Base-by-base conservation (phyloP, 1,140 invertebrate species). In the Teleogryllus occipitalis region DNA sequence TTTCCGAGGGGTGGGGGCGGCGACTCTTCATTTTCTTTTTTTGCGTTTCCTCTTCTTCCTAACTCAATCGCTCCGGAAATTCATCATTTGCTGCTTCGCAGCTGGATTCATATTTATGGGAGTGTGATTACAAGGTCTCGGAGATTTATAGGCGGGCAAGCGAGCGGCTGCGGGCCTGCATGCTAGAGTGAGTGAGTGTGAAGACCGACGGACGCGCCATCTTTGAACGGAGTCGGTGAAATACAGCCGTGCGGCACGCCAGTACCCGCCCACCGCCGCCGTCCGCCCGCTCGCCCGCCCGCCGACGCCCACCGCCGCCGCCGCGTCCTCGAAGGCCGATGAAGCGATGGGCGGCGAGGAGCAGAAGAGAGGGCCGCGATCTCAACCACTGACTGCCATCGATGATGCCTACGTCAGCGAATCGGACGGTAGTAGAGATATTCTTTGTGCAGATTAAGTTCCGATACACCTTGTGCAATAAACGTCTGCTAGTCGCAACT, bases 51-150 rank as follows among this genome's bases (percentile, higher is more conserved):
- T 78, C 65, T 74, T 78, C 18, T 74, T 78, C 78, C 65, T 78
- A 77, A 77, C 80, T 81, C 78, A 81, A 81, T 81, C 80, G 77
- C 65, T 49, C 77, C 80, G 77, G 80, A 81, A 81, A 81, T 81
- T 75, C 80, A 79, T 81, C 80, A 81, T 81, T 81, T 81, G 74
- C 80, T 79, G 79, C 78, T 74, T 80, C 80, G 73, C 80, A 81
- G 80, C 80, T 81, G 80, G 80, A 81, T 75, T 79, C 80, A 81
- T 81, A 81, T 81, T 81, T 81, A 81, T 81, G 80, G 80, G 77
- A 75, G 78, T 81, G 80, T 81, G 80, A 81, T 81, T 81, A 81
- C 80, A 81, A 81, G 80, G 80, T 79, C 80, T 48, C 74, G 46
- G 73, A 81, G 80, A 81, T 81, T 81, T 81, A 81, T 79, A 65